A percentile compares a stretch with the other conserved stretches of the same genome.
Conservation (phyloP, 2,797 vertebrate genomes). For the Pyrrhura leucotis region DNA sequence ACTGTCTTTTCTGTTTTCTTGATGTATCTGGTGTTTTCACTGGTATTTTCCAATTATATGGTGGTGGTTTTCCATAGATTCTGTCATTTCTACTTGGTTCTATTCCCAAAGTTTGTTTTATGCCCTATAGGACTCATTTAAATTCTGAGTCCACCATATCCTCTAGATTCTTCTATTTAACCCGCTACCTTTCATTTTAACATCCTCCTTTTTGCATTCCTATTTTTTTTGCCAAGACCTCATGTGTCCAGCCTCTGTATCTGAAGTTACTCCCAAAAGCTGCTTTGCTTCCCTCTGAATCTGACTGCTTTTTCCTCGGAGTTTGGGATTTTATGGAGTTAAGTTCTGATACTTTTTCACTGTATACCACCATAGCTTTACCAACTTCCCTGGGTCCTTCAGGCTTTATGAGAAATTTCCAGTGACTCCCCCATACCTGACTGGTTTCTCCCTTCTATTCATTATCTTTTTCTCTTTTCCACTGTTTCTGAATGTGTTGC, state of each 20-base stretch:
- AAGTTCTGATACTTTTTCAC: neutral
- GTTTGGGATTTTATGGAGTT: neutral
- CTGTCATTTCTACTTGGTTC: neutral
- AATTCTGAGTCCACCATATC: neutral
- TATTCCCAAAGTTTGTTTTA: neutral
- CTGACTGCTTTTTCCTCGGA: neutral
- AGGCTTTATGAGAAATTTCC: neutral
- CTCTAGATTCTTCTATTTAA: neutral
- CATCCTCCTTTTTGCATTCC: neutral
- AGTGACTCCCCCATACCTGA: neutral
- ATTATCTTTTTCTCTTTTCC: neutral
- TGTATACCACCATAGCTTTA: neutral
- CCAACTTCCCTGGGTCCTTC: neutral
- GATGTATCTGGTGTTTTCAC: neutral
- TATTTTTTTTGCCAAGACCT: neutral
- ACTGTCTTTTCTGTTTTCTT: neutral
- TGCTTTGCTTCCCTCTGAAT: neutral
- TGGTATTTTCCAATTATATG: neutral
- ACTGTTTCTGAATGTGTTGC: neutral
- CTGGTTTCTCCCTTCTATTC: neutral
- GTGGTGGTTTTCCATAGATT: neutral
- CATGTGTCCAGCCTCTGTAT: fast-evolving
- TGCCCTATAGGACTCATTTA: neutral
- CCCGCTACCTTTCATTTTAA: neutral
- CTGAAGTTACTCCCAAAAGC: neutral